Percentiles rank a stretch among this genome's conserved stretches.
phyloP scores from a whole-genome alignment of 2,797 vertebrate species.

The Harpagifer antarcticus region DNA sequence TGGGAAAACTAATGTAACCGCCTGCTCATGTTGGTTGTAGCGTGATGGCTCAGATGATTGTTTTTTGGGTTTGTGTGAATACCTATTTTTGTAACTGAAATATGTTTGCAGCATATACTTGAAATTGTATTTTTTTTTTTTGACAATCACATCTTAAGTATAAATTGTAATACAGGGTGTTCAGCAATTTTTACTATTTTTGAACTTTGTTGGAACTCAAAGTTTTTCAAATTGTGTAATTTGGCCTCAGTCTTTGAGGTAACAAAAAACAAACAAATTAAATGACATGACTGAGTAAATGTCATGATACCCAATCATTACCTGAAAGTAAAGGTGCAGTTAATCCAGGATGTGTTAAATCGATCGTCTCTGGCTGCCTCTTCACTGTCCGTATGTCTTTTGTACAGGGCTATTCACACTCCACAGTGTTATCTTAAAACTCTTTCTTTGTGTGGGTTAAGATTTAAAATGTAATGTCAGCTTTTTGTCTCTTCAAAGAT shows the following conservation, averaged over 20 bases:
- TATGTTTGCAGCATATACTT: not conserved
- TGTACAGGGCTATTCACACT: not conserved
- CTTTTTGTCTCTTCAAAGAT: slow-evolving; percentile 4
- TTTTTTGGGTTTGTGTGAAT: slow-evolving; percentile 30
- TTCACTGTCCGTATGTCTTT: not conserved
- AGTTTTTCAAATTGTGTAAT: slow-evolving; percentile 4
- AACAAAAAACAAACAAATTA: too few relatives aligned
- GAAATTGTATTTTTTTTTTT: slow-evolving; percentile 11
- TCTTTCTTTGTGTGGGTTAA: not conserved
- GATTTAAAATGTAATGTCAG: slow-evolving; percentile 6
- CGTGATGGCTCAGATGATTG: slow-evolving; percentile 12
- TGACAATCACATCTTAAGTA: slow-evolving; percentile 27
- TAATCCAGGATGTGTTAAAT: slow-evolving; percentile 11
- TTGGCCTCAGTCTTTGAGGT: not conserved
- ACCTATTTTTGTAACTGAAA: slow-evolving; percentile 14
- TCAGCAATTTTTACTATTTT: slow-evolving; percentile 16
- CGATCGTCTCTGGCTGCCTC: slow-evolving; percentile 18
- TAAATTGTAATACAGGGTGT: not conserved
- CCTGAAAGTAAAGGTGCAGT: slow-evolving; percentile 32
- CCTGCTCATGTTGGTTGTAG: not conserved
- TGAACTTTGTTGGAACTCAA: not conserved
- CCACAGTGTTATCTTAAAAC: slow-evolving; percentile 1
- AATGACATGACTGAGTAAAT: not conserved
- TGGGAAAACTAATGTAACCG: slow-evolving; percentile 9
- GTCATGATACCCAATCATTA: slow-evolving; percentile 5